Evolutionary conservation across 2,113 vertebrate genomes (phyloP).

Genomic region (Ariopsis seemanni): DNA sequence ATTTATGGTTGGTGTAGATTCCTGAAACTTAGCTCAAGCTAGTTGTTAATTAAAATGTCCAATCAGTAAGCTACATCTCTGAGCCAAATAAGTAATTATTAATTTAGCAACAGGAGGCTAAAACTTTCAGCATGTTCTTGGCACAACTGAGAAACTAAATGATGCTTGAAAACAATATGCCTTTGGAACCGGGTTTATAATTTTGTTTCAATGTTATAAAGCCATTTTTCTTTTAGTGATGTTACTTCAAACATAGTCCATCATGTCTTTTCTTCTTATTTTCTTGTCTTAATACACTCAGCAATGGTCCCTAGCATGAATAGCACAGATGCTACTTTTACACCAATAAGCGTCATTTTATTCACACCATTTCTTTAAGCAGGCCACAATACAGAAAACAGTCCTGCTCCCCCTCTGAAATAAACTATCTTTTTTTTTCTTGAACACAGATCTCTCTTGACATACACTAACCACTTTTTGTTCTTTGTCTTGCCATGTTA

Average conservation of each 20-base stretch:
- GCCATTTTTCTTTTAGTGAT: constrained; percentile 23
- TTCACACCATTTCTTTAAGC: constrained; percentile 1
- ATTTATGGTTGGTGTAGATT: background rate
- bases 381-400: constrained; percentile 19
- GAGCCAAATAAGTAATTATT: constrained; percentile 28
- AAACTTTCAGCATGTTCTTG: background rate
- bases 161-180: background rate
- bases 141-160: background rate
- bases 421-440: constrained; percentile 20
- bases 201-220: background rate
- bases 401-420: background rate
- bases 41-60: background rate
- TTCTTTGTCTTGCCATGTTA: constrained; percentile 46
- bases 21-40: background rate
- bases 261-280: constrained; percentile 11
- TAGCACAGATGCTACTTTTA: constrained; percentile 17
- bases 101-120: constrained; percentile 38
- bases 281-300: constrained; percentile 4
- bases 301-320: constrained; percentile 6
- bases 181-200: background rate
- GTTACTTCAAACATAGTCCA: background rate
- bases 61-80: constrained; percentile 12
- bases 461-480: constrained; percentile 61
- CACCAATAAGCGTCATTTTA: constrained; percentile 20
- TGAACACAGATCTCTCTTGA: constrained; percentile 28